Evolutionary conservation across 2,888 invertebrate genomes (phyloP).

Genomic region (Lycia hirtaria): DNA sequence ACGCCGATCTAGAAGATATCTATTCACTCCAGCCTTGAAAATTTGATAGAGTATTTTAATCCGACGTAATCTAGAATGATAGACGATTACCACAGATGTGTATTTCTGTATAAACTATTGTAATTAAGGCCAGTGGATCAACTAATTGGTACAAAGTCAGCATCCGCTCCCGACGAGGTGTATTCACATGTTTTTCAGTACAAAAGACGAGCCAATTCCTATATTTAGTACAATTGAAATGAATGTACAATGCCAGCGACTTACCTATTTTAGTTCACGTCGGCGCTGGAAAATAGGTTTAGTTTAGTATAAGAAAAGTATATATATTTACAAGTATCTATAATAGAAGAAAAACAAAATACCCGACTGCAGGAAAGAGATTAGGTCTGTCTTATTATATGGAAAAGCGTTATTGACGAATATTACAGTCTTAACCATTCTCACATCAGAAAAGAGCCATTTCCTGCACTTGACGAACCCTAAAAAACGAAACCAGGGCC

Average conservation of each 20-base stretch:
- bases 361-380: no score
- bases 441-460: no score
- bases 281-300: background rate
- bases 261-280: background rate
- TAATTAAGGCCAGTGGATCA: slow-evolving; percentile 24
- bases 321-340: background rate
- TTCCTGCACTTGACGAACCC: no score
- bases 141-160: slow-evolving; percentile 29
- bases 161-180: slow-evolving; percentile 31
- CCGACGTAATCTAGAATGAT: background rate
- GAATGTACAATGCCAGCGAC: background rate
- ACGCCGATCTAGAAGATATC: no score
- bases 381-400: no score
- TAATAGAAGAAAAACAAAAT: no score
- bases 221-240: slow-evolving; percentile 59
- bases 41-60: no score
- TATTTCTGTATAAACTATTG: slow-evolving; percentile 6
- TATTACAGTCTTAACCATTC: no score
- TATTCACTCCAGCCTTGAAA: no score
- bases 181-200: slow-evolving; percentile 40
- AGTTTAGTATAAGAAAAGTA: background rate
- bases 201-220: slow-evolving; percentile 53
- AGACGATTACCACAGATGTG: background rate
- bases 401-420: no score
- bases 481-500: no score